These are phyloP conservation scores for Astatotilapia flaviijosephi DNA, from an alignment of 2,113 vertebrate species.

Conservation along the genomic window DNA sequence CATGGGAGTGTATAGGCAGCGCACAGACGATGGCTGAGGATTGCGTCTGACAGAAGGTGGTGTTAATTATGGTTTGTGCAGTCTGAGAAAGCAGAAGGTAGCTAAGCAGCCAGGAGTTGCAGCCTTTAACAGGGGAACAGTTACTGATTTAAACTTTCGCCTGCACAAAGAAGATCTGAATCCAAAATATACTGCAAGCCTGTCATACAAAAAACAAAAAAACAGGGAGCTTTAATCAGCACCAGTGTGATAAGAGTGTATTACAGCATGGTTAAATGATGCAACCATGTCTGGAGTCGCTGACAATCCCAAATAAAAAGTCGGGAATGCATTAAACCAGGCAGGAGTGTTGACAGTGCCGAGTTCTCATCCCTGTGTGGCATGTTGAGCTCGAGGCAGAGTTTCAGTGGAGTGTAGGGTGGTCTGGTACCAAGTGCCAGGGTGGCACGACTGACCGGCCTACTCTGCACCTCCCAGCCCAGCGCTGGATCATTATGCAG, in stretches of 20 bases:
- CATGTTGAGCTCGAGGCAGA: slow-evolving; percentile 37
- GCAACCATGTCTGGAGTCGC: slow-evolving; percentile 5
- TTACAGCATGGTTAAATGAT: slow-evolving; percentile 4
- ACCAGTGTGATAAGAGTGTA: slow-evolving; percentile 13
- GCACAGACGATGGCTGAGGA: slow-evolving; percentile 17
- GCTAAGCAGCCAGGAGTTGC: slow-evolving; percentile 39
- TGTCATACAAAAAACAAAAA: background rate
- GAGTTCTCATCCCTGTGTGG: slow-evolving; percentile 34
- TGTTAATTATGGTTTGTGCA: slow-evolving; percentile 65
- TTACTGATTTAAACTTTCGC: slow-evolving; percentile 49
- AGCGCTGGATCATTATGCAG: slow-evolving; percentile 57
- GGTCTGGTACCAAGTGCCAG: slow-evolving; percentile 57
- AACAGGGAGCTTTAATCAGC: slow-evolving; percentile 5
- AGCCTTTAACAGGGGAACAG: slow-evolving; percentile 41
- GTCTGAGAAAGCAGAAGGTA: slow-evolving; percentile 51
- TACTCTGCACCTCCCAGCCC: slow-evolving; percentile 42
- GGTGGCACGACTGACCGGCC: slow-evolving; percentile 47
- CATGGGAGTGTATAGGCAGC: slow-evolving; percentile 25
- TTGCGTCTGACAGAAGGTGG: slow-evolving; percentile 52
- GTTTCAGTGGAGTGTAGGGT: slow-evolving; percentile 29
- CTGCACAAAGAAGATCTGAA: background rate
- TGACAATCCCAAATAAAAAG: slow-evolving; percentile 43
- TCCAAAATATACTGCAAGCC: background rate
- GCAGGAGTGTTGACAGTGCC: slow-evolving; percentile 24
- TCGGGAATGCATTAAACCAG: slow-evolving; percentile 21